These are phyloP conservation scores for Isaurus tuberculatus DNA, from an alignment of 92 coral and sea anemone genomes.

Conservation along the genomic window DNA sequence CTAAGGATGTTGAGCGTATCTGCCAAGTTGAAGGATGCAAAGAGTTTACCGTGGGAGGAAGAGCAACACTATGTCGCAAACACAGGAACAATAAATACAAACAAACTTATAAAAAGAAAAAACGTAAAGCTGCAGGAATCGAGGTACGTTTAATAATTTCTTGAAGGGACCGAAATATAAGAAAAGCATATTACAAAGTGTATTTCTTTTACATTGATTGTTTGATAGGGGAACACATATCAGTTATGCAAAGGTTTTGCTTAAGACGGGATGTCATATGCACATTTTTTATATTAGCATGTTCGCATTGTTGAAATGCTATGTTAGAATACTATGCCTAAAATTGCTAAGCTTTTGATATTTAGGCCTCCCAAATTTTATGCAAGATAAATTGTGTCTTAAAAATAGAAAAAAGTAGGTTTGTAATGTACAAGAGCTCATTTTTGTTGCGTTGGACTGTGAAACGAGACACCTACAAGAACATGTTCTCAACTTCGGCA, in stretches of 20 bases:
- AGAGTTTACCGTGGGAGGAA: slow-evolving; percentile 90
- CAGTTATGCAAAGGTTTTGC: slow-evolving; percentile 8
- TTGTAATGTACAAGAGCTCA: slow-evolving; percentile 1
- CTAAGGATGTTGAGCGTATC: slow-evolving; percentile 62
- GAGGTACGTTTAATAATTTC: slow-evolving; percentile 59
- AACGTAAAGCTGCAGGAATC: slow-evolving; percentile 78
- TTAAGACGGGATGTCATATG: slow-evolving; percentile 33
- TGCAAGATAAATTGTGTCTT: background rate
- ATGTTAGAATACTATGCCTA: background rate
- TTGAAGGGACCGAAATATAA: background rate
- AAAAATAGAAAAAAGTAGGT: background rate
- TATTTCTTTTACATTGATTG: background rate
- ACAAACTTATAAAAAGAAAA: slow-evolving; percentile 98
- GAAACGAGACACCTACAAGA: slow-evolving; percentile 34
- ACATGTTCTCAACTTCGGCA: slow-evolving; percentile 47
- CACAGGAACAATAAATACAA: slow-evolving; percentile 98
- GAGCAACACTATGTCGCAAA: slow-evolving; percentile 93
- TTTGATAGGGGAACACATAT: background rate
- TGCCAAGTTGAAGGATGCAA: slow-evolving; percentile 96
- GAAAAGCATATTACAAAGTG: background rate
- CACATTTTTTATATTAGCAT: slow-evolving; percentile 5
- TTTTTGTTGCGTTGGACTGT: background rate
- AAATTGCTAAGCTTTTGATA: background rate
- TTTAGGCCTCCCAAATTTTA: background rate
- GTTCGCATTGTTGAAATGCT: slow-evolving; percentile 17